Base-by-base conservation (phyloP, 2,888 invertebrate species). In the Mesorhabditis belari region DNA sequence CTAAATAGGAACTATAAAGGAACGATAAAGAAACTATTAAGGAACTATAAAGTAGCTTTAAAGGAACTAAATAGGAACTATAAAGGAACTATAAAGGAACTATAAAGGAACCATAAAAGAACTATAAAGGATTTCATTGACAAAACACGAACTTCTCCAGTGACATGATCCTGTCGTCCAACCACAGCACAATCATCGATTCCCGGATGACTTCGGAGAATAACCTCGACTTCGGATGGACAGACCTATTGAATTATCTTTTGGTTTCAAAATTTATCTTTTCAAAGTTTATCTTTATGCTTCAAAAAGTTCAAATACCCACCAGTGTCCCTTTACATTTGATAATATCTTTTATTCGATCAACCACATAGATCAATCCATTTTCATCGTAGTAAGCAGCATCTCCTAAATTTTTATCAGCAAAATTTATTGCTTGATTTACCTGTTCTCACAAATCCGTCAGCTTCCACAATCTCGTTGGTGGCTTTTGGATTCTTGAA, bases 261-360 rank as follows among this genome's bases (percentile, higher is more conserved):
- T 19, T 21, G 24, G 61, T n/a, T 60, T 61, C 9, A n/a, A 55
- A 56, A 3, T 17, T 55, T 56, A 4, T 27, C 6, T 44, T 49
- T 23, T 5, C 23, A 52, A 4, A 51, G 19, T 9, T 61, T 23
- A 25, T 3, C 21, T 17, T 26, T 53, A 17, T 24, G 44, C n/a
- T n/a, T n/a, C n/a, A n/a, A n/a, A n/a, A n/a, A n/a, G n/a, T n/a
- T n/a, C 26, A 27, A 25, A 21, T 12, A 58, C 66, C 44, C 21
- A 74, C 77, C 63, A 76, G 53, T 17, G 70, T 68, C 60, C 77
- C 76, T 57, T 74, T 75, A 68, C 70, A 76, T 55, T 71, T 74
- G 55, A 92, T 92, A 21, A 92, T 87, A 80, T 92, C 92, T 81
- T 92, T 92, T 19, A 91, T 84, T 66, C 92, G 84, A 81, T 91